Evolutionary conservation across 2,113 vertebrate species (phyloP).

Genomic region (Mixornis gularis): DNA sequence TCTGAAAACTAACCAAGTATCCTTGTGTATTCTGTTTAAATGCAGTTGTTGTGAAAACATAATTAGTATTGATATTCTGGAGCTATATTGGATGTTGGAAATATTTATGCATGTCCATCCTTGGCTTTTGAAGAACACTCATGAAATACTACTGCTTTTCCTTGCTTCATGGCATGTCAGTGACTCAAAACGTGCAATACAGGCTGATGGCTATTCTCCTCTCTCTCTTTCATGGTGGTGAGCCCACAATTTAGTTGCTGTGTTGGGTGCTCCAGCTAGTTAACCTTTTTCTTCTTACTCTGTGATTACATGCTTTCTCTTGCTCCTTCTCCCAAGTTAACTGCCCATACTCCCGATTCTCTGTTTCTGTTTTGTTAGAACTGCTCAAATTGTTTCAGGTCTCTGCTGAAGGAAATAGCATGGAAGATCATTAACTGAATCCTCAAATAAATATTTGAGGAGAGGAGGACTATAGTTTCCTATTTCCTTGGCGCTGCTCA

Average conservation of each 20-base stretch:
- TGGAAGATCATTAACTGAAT: conserved; percentile 6
- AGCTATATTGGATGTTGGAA: background rate
- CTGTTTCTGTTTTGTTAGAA: background rate
- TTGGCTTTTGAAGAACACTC: background rate
- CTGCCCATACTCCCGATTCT: background rate
- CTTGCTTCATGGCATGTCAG: background rate
- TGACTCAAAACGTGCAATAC: background rate
- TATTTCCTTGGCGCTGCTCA: background rate
- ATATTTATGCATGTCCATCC: background rate
- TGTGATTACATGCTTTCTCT: background rate
- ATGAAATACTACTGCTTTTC: background rate
- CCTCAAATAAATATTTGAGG: conserved; percentile 5
- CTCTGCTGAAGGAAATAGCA: background rate
- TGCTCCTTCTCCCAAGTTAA: background rate
- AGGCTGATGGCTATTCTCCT: background rate
- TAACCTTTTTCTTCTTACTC: background rate
- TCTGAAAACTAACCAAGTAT: background rate
- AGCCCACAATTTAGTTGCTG: conserved; percentile 17
- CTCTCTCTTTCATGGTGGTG: background rate
- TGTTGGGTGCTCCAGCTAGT: background rate
- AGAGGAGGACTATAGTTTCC: background rate
- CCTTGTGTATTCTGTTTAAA: background rate
- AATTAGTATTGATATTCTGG: background rate
- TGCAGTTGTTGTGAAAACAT: background rate
- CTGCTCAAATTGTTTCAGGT: background rate